These are phyloP conservation scores for Remorina albescens DNA, from an alignment of 2,797 vertebrate genomes.

Conservation along the genomic window DNA sequence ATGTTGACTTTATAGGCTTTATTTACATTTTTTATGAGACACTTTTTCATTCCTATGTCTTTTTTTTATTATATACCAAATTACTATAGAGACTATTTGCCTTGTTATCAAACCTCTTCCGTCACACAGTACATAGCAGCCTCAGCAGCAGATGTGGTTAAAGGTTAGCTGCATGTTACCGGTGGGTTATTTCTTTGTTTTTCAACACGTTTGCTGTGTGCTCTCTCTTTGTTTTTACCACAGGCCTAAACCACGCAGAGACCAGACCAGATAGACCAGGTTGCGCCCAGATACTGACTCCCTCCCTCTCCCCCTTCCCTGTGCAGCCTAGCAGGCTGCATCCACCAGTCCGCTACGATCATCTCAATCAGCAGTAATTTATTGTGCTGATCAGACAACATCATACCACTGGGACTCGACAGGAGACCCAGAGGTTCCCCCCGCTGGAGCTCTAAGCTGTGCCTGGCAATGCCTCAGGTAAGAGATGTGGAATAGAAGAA, in stretches of 20 bases:
- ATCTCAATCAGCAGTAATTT: constrained; percentile 40
- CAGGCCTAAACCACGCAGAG: constrained; percentile 67
- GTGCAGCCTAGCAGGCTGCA: constrained; percentile 47
- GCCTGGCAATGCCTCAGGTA: constrained; percentile 99
- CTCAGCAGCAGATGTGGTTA: constrained; percentile 20
- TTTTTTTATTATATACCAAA: background rate
- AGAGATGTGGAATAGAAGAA: constrained; percentile 45
- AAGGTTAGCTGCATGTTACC: constrained; percentile 4
- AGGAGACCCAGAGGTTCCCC: constrained; percentile 89
- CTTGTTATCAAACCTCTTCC: too few relatives aligned
- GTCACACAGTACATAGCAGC: too few relatives aligned
- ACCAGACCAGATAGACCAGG: constrained; percentile 53
- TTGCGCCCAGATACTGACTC: constrained; percentile 35
- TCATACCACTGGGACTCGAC: constrained; percentile 86
- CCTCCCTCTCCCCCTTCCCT: constrained; percentile 9
- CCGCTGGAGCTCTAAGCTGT: constrained; percentile 88
- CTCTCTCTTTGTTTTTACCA: constrained; percentile 42
- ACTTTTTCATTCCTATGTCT: background rate
- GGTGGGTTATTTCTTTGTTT: background rate
- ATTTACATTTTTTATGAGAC: background rate
- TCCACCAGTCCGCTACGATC: constrained; percentile 32
- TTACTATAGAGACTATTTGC: too few relatives aligned
- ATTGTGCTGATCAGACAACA: constrained; percentile 49
- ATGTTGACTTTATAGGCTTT: background rate
- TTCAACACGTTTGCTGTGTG: constrained; percentile 13